These are phyloP conservation scores for Tachina grossa DNA, from an alignment of 2,888 invertebrate genomes.

Conservation along the genomic window DNA sequence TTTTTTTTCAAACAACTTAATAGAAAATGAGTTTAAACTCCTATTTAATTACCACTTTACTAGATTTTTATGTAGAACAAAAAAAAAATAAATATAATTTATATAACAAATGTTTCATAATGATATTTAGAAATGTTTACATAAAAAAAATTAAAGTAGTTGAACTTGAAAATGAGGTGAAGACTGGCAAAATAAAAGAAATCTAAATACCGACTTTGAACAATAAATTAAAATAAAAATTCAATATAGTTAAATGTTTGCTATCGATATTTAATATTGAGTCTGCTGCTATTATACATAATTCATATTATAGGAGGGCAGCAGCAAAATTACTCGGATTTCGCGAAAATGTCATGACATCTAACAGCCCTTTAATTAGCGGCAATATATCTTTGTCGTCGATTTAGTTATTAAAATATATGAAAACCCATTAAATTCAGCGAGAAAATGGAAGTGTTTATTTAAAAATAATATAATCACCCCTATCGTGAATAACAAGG, in stretches of 20 bases:
- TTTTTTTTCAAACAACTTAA: not conserved
- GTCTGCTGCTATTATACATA: not conserved
- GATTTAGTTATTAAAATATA: too few species aligned
- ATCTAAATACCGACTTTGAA: constrained; percentile 51
- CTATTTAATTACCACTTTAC: constrained; percentile 24
- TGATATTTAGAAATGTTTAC: constrained; percentile 11
- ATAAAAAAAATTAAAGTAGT: constrained; percentile 50
- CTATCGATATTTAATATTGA: constrained; percentile 11
- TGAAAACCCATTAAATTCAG: too few species aligned
- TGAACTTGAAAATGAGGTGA: constrained; percentile 65
- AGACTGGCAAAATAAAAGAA: constrained; percentile 45
- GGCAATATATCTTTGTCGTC: too few species aligned
- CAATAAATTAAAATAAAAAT: constrained; percentile 21
- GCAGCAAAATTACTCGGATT: not conserved
- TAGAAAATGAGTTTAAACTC: constrained; percentile 36
- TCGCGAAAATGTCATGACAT: not conserved
- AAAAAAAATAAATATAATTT: not conserved
- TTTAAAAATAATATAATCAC: too few species aligned
- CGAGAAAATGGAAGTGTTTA: too few species aligned
- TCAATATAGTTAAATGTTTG: constrained; percentile 17
- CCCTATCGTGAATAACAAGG: too few species aligned
- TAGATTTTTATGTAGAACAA: not conserved
- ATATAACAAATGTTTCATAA: constrained; percentile 1
- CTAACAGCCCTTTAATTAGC: not conserved
- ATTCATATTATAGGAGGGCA: not conserved